Base-by-base conservation (phyloP, 37 sponge, comb jelly and placozoan species). In the Geodia barretti region DNA sequence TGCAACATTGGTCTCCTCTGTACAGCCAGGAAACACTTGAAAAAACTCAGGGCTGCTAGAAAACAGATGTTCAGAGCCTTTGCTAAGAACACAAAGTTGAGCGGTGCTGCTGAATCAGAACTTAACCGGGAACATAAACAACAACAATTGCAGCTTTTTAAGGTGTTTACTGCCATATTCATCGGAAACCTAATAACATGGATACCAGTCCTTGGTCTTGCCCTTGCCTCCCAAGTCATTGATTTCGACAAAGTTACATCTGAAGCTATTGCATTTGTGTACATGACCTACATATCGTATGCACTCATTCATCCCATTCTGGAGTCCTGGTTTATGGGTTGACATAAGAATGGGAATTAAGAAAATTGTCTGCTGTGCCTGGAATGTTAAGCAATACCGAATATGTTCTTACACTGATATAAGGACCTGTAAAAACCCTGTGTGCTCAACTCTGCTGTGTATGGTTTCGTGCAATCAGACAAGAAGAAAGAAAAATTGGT, bases 291-390 rank as follows among this genome's bases (percentile, higher is more conserved):
- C 54, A 37, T 88, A 0, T 25, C 30, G 40, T 69, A 77, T 19
- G 23, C 73, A 2, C 25, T 81, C 3, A 39, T 88, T 1, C 83
- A 88, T 64, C 89, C 89, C 5, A 61, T 88, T 9, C 31, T 88
- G 5, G 89, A 88, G 47, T 62, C 83, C 34, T 88, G 61, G 35
- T 88, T 88, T 67, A 88, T 83, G n/a, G n/a, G n/a, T n/a, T n/a
- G n/a, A n/a, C n/a, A n/a, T n/a, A n/a, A n/a, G n/a, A n/a, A n/a
- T n/a, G n/a, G n/a, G n/a, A n/a, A n/a, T n/a, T n/a, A n/a, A n/a
- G n/a, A n/a, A n/a, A n/a, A n/a, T n/a, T n/a, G n/a, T n/a, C n/a
- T n/a, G n/a, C n/a, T n/a, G n/a, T n/a, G n/a, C n/a, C n/a, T n/a
- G n/a, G n/a, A n/a, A n/a, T n/a, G n/a, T n/a, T n/a, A n/a, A n/a